Base-by-base conservation (phyloP, 2,797 vertebrate genomes). In the Labeo calbasu region DNA sequence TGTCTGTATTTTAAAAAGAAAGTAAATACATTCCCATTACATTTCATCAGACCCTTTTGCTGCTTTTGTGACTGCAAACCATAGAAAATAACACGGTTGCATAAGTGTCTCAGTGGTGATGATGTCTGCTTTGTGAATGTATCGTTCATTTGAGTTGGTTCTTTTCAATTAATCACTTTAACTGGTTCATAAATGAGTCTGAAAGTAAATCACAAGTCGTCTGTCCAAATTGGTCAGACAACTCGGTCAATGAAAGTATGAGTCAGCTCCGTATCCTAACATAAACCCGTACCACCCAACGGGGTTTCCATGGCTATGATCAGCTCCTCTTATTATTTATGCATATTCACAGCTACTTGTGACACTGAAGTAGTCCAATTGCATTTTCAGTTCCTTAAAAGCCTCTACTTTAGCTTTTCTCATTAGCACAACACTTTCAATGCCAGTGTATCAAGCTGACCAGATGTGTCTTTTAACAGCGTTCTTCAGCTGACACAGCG, bases 401-500 rank as follows among this genome's bases (percentile, higher is more conserved):
- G 14, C 57, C 43, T 48, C 15, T 28, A 48, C 23, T 78, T 48
- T 9, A 32, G 23, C 28, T 79, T 65, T 32, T 61, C 79, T 46
- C 25, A 72, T 48, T 51, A 63, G 63, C 9, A 0, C 81, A 83
- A 66, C 57, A 72, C 7, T 63, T 59, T 59, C 32, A 14, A 21
- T 55, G 4, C 5, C 19, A n/a, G 11, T 57, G 21, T 32, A 32
- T 77, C 15, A 21, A 66, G 25, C 32, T 82, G n/a, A 76, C 32
- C 61, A 53, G 15, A 66, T 83, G 17, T 79, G 14, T 77, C n/a
- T 77, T 69, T 43, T 90, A 85, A 86, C 90, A 99, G 98, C 0
- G 88, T 99, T 81, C 90, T 99, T 71, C 95, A 95, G 66, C 86
- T 97, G 1, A 84, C 93, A 51, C 96, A 97, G 10, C 92, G 93